These are phyloP conservation scores for Invenusta paracnida DNA, from an alignment of 2,888 invertebrate species.

Conservation along the genomic window DNA sequence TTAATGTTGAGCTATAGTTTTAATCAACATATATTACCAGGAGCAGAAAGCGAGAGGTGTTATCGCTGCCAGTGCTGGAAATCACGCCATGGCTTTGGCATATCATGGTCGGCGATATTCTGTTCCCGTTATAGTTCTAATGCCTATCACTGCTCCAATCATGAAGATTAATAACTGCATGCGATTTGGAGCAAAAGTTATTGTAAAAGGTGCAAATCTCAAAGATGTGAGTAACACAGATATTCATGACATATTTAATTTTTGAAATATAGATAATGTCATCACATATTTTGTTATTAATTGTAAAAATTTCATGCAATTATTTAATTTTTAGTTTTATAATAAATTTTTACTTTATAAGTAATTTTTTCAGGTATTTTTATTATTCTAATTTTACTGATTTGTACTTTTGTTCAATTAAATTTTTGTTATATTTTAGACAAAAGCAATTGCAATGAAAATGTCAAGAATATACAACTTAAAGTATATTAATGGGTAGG, in stretches of 20 bases:
- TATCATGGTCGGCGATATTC: conserved; percentile 72
- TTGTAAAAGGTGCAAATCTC: conserved; percentile 77
- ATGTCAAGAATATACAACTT: conserved; percentile 70
- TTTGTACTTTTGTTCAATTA: not conserved
- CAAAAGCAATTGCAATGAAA: conserved; percentile 73
- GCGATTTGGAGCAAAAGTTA: conserved; percentile 76
- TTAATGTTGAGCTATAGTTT: too few species aligned
- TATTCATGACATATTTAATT: too few species aligned
- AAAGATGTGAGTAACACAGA: conserved; percentile 66
- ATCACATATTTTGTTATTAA: too few species aligned
- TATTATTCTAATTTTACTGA: not conserved
- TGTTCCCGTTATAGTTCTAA: conserved; percentile 71
- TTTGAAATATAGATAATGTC: too few species aligned
- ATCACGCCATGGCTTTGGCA: conserved; percentile 79
- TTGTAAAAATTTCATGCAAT: too few species aligned
- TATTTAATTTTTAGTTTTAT: not conserved
- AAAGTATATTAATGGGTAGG: conserved; percentile 54
- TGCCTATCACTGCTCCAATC: conserved; percentile 87
- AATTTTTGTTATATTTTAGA: conserved; percentile 53
- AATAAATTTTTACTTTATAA: not conserved
- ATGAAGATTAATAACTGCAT: conserved; percentile 88
- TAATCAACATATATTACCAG: too few species aligned
- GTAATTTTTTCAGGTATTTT: not conserved
- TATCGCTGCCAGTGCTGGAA: conserved; percentile 86
- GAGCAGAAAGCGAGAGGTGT: conserved; percentile 66